These are phyloP conservation scores for Sinelater perroti DNA, from an alignment of 2,888 invertebrate genomes.

Conservation along the genomic window DNA sequence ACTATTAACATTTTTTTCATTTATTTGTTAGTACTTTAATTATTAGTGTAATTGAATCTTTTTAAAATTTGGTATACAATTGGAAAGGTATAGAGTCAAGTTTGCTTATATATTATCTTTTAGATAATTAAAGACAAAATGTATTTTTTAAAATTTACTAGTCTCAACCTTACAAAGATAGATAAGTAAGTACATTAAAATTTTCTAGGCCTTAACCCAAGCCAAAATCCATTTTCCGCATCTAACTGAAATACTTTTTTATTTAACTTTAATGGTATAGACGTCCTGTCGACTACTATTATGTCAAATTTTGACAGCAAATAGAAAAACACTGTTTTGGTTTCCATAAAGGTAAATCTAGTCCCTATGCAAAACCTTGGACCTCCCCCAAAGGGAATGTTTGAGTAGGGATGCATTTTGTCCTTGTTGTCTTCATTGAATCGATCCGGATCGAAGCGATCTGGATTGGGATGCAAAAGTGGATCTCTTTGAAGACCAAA, in stretches of 20 bases:
- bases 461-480: conserved; percentile 64
- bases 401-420: conserved; percentile 62
- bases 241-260: conserved; percentile 37
- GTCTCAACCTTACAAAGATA: too few relatives aligned
- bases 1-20: too few relatives aligned
- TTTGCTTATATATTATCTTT: too few relatives aligned
- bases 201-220: conserved; percentile 5
- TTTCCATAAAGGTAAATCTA: conserved; percentile 48
- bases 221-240: conserved; percentile 44
- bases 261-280: conserved; percentile 44
- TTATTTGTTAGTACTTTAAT: too few relatives aligned
- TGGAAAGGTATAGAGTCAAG: too few relatives aligned
- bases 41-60: too few relatives aligned
- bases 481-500: conserved; percentile 65
- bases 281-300: conserved; percentile 43
- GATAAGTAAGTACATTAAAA: too few relatives aligned
- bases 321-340: conserved; percentile 46
- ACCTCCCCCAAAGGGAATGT: conserved; percentile 63
- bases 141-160: too few relatives aligned
- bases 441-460: conserved; percentile 63
- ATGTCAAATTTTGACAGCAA: conserved; percentile 48
- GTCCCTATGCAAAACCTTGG: conserved; percentile 54
- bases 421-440: conserved; percentile 65
- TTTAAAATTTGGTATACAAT: too few relatives aligned
- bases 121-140: too few relatives aligned